These are phyloP conservation scores for Montipora efflorescens DNA, from an alignment of 64 coral and sea anemone genomes.

Conservation along the genomic window DNA sequence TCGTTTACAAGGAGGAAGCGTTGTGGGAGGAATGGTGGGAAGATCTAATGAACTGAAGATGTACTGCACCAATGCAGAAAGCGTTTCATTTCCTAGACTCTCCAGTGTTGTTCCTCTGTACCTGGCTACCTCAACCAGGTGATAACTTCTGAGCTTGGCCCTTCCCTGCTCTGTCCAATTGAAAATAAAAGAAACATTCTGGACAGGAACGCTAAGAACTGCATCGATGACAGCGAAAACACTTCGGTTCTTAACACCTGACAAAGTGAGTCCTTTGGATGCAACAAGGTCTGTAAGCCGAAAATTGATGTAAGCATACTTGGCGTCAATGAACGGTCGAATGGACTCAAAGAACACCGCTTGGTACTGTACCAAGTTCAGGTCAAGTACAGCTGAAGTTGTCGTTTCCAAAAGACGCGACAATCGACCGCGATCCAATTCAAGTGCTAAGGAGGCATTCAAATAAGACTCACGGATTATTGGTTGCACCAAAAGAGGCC, in stretches of 20 bases:
- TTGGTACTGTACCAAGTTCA: slow-evolving; percentile 53
- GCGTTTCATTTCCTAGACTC: neutral
- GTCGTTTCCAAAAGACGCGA: slow-evolving; percentile 42
- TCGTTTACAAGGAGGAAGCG: neutral
- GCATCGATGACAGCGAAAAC: slow-evolving; percentile 48
- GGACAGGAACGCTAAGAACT: slow-evolving; percentile 30
- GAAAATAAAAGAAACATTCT: slow-evolving; percentile 75
- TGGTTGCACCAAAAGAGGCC: slow-evolving; percentile 28
- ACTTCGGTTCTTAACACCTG: slow-evolving; percentile 39
- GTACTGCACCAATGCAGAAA: neutral
- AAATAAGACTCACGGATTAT: slow-evolving; percentile 53
- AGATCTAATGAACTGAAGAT: neutral
- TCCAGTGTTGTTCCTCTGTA: slow-evolving; percentile 19
- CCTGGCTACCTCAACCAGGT: slow-evolving; percentile 31
- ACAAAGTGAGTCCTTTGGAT: slow-evolving; percentile 12
- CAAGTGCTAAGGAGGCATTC: neutral
- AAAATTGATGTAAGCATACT: slow-evolving; percentile 8
- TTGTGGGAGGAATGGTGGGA: neutral
- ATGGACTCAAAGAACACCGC: slow-evolving; percentile 10
- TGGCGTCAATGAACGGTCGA: slow-evolving; percentile 47
- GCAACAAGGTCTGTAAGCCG: slow-evolving; percentile 6
- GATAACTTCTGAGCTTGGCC: slow-evolving; percentile 54
- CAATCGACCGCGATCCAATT: slow-evolving; percentile 35
- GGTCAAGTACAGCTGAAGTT: slow-evolving; percentile 19
- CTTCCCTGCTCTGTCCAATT: slow-evolving; percentile 47